phyloP scores from a whole-genome alignment of 1,140 invertebrate genomes.

The Gonatopus flavifemur region DNA sequence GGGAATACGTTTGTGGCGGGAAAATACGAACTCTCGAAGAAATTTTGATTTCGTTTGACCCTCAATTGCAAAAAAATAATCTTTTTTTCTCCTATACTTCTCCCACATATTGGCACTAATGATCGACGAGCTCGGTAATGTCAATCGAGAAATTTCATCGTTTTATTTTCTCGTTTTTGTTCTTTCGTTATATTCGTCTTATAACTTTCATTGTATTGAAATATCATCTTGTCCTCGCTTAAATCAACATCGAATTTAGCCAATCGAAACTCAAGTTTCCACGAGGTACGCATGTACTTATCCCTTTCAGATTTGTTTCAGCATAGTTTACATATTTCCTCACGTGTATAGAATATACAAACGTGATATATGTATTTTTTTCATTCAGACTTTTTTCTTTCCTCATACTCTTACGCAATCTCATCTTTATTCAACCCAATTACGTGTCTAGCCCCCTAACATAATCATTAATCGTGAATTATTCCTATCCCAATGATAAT shows the following conservation, averaged over 20 bases:
- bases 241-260: too few species aligned
- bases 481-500: constrained; percentile 45
- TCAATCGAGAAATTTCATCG: too few species aligned
- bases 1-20: constrained; percentile 39
- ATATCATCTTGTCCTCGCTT: constrained; percentile 3
- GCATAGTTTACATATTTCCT: constrained; percentile 26
- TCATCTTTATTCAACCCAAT: constrained; percentile 37
- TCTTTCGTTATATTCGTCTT: background rate
- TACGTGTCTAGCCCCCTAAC: constrained; percentile 50
- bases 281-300: constrained; percentile 29
- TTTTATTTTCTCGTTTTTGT: constrained; percentile 8
- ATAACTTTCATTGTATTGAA: background rate
- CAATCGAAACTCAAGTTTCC: constrained; percentile 24
- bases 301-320: background rate
- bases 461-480: constrained; percentile 50
- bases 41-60: constrained; percentile 17
- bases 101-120: too few species aligned
- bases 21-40: constrained; percentile 39
- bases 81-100: background rate
- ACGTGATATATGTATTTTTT: constrained; percentile 33
- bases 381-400: constrained; percentile 24
- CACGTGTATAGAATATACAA: constrained; percentile 36
- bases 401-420: constrained; percentile 6
- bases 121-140: too few species aligned
- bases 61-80: constrained; percentile 1